Base-by-base conservation (phyloP, 2,113 vertebrate genomes). In the Elanoides forficatus region DNA sequence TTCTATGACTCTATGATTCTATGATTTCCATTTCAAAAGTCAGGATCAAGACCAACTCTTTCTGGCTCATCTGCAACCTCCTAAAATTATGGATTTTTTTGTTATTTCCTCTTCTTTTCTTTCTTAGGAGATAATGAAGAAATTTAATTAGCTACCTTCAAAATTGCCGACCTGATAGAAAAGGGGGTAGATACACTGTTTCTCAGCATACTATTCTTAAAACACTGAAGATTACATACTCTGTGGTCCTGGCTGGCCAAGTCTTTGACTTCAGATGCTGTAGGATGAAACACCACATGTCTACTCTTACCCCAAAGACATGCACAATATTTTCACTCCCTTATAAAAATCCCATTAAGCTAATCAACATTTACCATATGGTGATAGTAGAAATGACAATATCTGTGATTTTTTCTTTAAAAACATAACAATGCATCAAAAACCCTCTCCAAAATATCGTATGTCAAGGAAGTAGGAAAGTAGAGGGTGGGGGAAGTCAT, bases 231-330 rank as follows among this genome's bases (percentile, higher is more conserved):
- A 7, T 11, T 1, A 43, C 42, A 48, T n/a, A 15, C 2, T 27
- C 29, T 67, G 22, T 81, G 10, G 21, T 81, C 19, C 42, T 88
- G 25, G 9, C 29, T 47, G 36, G 10, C 67, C 40, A 78, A 32
- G 34, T 7, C 30, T 81, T 75, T 14, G 2, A n/a, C 34, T 75
- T 73, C 36, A 53, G 22, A 26, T n/a, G 5, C 10, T 56, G 12
- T 38, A 19, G 5, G 9, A 60, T 48, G 66, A 76, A 80, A 43
- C 7, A 9, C 10, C 0, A 0, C 9, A 16, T 19, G 2, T 17
- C 52, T 73, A 52, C 18, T 18, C 36, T 71, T 68, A 19, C 21
- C 20, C 14, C n/a, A 71, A 71, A 84, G 15, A 50, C 4, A n/a
- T 1, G 3, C 7, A 25, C 5, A 12, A 14, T 22, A 58, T 73